Evolutionary conservation across 2,888 invertebrate species (phyloP), one percentile per base, ranked within the genome.

Genomic region (Cantharis rustica): DNA sequence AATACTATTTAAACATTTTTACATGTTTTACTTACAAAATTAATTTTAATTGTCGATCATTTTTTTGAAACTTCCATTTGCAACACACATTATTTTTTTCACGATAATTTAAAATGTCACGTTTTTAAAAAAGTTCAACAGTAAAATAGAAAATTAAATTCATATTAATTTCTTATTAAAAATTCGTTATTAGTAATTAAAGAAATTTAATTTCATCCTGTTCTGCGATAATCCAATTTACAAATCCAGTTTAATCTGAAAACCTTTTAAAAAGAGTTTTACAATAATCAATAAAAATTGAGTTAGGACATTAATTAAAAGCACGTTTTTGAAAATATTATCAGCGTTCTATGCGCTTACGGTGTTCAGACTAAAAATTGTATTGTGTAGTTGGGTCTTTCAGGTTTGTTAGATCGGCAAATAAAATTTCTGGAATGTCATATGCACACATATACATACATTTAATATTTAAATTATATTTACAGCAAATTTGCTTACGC

Each of bases 271-370:
- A 47, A n/a, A 5, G n/a, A n/a, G n/a, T n/a, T 47, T 47, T 47
- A 27, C 63, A 17, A 63, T 11, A 27, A 23, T 62, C 63, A 63
- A 71, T 70, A n/a, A 61, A 23, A 23, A 62, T 26, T 71, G 62
- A 71, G 63, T 63, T 26, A 71, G 27, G n/a, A 27, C 16, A 62
- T 62, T 16, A 27, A 26, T 62, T 62, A 61, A 71, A 71, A 71
- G 62, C 62, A 71, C 63, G 71, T 71, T 27, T 71, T 71, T 71
- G 27, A 63, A 63, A 27, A 63, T 63, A 71, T 63, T 16, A 71
- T 63, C 63, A 71, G 71, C 71, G 13, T 71, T 16, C 13, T 26
- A 10, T 13, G 62, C 9, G 63, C 27, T 3, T 63, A 16, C 10
- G 63, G 66, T 72, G 72, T 27, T 31, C 64, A 13, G n/a, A 17